Conservation (phyloP, 2,797 vertebrate genomes). For the Neomorphus geoffroyi region DNA sequence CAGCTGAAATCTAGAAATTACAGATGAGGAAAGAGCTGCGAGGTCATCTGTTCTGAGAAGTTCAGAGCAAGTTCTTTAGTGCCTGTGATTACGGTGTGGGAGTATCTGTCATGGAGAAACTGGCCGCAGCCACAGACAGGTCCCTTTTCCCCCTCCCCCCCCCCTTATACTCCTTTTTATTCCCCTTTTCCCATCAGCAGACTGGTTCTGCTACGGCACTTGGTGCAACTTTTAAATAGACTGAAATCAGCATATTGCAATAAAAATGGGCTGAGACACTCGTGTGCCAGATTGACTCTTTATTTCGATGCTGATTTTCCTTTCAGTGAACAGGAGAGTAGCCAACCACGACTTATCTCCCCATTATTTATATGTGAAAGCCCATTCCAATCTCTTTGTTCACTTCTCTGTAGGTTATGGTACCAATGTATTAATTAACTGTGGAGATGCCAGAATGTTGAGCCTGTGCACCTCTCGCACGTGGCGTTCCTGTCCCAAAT, state of each 20-base stretch:
- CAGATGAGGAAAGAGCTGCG: background rate
- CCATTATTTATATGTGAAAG: background rate
- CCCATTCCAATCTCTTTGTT: background rate
- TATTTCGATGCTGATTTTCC: background rate
- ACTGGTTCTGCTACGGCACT: background rate
- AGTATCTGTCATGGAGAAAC: background rate
- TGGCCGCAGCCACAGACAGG: background rate
- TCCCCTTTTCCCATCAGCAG: background rate
- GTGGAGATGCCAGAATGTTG: rapidly evolving
- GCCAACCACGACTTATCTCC: background rate
- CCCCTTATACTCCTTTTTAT: too few relatives aligned
- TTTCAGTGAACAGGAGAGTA: background rate
- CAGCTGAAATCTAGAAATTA: background rate
- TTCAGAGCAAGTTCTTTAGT: background rate
- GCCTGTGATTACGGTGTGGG: background rate
- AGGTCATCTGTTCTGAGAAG: background rate
- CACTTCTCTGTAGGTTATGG: background rate
- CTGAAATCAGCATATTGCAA: background rate
- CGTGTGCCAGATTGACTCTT: background rate
- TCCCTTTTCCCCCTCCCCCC: background rate
- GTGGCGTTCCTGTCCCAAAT: background rate
- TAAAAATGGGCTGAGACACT: background rate
- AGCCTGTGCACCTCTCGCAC: background rate
- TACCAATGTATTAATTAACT: background rate
- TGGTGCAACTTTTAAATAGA: background rate